Evolutionary conservation across 2,113 vertebrate species (phyloP), one percentile per base, ranked within the genome.

Genomic region (Archilochus colubris): DNA sequence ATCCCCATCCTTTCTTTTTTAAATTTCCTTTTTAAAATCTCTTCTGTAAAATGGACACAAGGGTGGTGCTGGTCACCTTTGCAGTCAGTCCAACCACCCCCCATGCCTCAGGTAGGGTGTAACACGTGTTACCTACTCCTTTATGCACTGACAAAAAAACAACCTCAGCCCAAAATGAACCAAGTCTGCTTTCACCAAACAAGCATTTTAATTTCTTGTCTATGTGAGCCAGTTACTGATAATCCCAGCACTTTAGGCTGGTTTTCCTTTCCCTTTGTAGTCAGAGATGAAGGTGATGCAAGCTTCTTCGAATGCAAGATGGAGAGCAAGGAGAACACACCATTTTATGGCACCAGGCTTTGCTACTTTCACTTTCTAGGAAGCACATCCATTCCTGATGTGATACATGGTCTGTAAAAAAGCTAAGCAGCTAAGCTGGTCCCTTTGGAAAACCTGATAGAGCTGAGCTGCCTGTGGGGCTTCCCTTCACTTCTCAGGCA

Each of bases 101-200:
- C 10, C 28, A 0, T 61, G 31, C 54, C 38, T 88, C 43, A 58
- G 73, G 1, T 0, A 46, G 80, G 27, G 24, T 66, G 23, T 62
- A 68, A 80, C 36, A 9, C 0, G 0, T 31, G 19, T 61, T 78
- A 44, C 0, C 0, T 14, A 9, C 18, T 82, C n/a, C 54, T 54
- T 12, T 44, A 1, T 30, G 22, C 18, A 40, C 20, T 17, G 15
- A 43, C 11, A 14, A 57, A 81, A 46, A 91, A n/a, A 33, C 31
- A 48, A 12, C 36, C n/a, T 58, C 11, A 83, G 40, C 51, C 19
- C 73, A 80, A 81, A 88, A 70, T 11, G 13, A 92, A 43, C 31
- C 20, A 57, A 82, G 50, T 44, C 54, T 25, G 27, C 7, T 86
- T 8, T 70, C 31, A 54, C n/a, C 55, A 64, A 48, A 48, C 14